A percentile compares a stretch with the other conserved stretches of the same genome.
phyloP scores from a whole-genome alignment of 1,140 invertebrate species.

The Solen grandis region DNA sequence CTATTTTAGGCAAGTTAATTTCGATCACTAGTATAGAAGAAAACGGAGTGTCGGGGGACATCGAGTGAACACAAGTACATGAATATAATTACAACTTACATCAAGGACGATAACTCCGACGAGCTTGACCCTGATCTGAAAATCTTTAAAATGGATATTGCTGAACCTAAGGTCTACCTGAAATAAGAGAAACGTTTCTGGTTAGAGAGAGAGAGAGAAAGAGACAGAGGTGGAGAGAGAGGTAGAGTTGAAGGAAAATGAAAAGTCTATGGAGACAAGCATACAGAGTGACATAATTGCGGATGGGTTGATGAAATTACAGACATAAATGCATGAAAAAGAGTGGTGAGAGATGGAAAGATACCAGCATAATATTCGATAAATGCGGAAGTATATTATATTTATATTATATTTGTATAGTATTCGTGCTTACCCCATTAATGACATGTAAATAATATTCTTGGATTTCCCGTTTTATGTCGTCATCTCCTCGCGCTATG shows the following conservation, averaged over 20 bases:
- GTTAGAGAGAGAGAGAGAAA: background rate
- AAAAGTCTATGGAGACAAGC: too few species aligned
- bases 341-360: background rate
- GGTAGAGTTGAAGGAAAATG: too few species aligned
- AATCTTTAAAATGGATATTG: constrained; percentile 39
- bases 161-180: constrained; percentile 50
- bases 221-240: background rate
- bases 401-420: too few species aligned
- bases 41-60: background rate
- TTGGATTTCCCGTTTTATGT: background rate
- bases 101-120: constrained; percentile 35
- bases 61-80: background rate
- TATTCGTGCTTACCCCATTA: background rate
- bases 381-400: background rate
- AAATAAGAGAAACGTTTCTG: background rate
- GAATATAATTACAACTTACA: constrained; percentile 14
- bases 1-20: background rate
- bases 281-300: background rate
- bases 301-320: background rate
- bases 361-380: background rate
- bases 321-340: background rate
- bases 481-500: background rate
- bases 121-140: constrained; percentile 28
- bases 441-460: background rate
- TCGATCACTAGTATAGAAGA: background rate